phyloP scores from a whole-genome alignment of 2,797 vertebrate genomes.

The Crypturellus tataupa region DNA sequence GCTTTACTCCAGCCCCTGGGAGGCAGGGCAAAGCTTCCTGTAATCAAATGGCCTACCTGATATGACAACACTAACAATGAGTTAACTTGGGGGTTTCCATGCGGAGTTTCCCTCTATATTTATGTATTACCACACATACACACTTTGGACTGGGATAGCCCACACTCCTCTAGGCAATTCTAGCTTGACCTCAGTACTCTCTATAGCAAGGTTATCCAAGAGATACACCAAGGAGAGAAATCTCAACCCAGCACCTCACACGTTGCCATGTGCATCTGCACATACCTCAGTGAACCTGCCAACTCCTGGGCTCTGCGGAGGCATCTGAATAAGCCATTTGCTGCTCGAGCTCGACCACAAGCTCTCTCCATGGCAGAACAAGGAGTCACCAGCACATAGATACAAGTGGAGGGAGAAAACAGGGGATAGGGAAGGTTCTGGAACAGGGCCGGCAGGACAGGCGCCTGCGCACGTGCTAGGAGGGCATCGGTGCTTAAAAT shows the following conservation, averaged over 20 bases:
- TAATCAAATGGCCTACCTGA: too few species aligned
- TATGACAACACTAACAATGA: neutral
- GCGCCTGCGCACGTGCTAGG: neutral
- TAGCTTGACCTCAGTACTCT: too few species aligned
- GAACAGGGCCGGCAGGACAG: neutral
- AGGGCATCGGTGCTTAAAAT: too few species aligned
- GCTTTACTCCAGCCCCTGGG: neutral
- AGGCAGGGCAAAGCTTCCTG: neutral
- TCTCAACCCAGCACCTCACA: fast-evolving
- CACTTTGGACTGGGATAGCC: neutral
- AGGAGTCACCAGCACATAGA: too few species aligned
- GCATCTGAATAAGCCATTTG: fast-evolving
- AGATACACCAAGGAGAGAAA: neutral
- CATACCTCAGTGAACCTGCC: fast-evolving
- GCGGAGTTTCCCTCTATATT: neutral
- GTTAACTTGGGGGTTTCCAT: neutral
- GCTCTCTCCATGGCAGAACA: too few species aligned
- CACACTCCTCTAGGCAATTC: neutral
- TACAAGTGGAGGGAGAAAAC: too few species aligned
- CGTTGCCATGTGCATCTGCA: fast-evolving
- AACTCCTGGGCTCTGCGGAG: fast-evolving
- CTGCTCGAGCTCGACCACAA: fast-evolving
- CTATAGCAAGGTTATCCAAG: neutral
- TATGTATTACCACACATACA: too few species aligned
- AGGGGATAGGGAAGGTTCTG: neutral